Evolutionary conservation across 1,140 invertebrate species (phyloP), one percentile per base, ranked within the genome.

Genomic region (Grapholita molesta): DNA sequence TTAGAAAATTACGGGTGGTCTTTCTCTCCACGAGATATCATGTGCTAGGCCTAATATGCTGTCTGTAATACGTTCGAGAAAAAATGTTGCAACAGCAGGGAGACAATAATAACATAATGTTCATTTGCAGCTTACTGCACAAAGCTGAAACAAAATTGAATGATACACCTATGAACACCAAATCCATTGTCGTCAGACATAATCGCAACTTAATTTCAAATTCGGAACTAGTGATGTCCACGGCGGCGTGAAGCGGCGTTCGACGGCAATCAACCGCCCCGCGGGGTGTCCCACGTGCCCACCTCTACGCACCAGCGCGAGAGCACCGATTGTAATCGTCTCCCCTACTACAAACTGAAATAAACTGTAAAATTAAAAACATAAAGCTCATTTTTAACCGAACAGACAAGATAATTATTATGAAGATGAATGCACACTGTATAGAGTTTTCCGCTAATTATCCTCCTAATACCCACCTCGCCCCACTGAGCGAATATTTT

Each of bases 221-320:
- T 79, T 79, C 75, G 53, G 75, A 72, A 78, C 77, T 85, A 80
- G 76, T 82, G 83, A 74, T 84, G 83, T 79, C 79, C 83, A 80
- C 72, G 71, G 68, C 75, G 77, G 77, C 77, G 77, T 80, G 73
- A 87, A 83, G 70, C 80, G 86, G 74, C 87, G 76, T 79, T 82
- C 85, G 84, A 71, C 82, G 70, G 77, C 85, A 84, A 87, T 88
- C 85, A 85, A 33, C 71, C 72, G 67, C 85, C 32, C 85, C 67
- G 77, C 84, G 80, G 85, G 87, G 77, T 64, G 85, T 74, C 85
- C 81, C 83, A 85, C 84, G 86, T 88, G 84, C 76, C 77, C 79
- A 76, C 38, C 24, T 72, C 55, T 52, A 65, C 28, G 71, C 82
- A 80, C 15, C 71, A 69, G 77, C 57, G 74, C 81, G 78, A 83